Evolutionary conservation across 2,797 vertebrate genomes (phyloP).

Genomic region (Channallabes apus): DNA sequence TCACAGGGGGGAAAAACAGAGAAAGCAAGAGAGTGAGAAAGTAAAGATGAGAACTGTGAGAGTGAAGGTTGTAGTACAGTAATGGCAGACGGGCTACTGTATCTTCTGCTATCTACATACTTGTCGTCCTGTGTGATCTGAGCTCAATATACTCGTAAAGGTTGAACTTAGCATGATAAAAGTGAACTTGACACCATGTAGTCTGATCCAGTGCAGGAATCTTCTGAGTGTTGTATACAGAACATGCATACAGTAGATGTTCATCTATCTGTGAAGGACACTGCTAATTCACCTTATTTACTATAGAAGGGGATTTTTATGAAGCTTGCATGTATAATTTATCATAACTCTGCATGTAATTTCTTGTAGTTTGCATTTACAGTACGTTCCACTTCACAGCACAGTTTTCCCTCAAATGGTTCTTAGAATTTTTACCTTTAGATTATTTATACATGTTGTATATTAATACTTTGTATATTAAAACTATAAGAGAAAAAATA

Average conservation of each 20-base stretch:
- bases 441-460: neutral
- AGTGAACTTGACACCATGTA: neutral
- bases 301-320: neutral
- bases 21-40: neutral
- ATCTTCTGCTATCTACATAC: constrained; percentile 21
- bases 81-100: constrained; percentile 22
- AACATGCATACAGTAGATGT: neutral
- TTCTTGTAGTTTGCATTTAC: neutral
- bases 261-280: neutral
- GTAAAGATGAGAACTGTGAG: constrained; percentile 60
- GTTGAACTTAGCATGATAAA: constrained; percentile 5
- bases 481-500: no score
- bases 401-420: neutral
- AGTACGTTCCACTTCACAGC: neutral
- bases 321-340: neutral
- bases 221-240: no score
- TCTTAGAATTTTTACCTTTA: neutral
- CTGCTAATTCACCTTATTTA: neutral
- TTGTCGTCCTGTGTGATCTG: constrained; percentile 23
- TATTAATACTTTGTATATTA: no score
- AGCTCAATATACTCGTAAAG: neutral
- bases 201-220: neutral
- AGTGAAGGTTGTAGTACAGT: constrained; percentile 20
- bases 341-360: neutral
- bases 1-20: constrained; percentile 1